These are phyloP conservation scores for Squalus acanthias DNA, from an alignment of 2,797 vertebrate genomes.

Conservation along the genomic window DNA sequence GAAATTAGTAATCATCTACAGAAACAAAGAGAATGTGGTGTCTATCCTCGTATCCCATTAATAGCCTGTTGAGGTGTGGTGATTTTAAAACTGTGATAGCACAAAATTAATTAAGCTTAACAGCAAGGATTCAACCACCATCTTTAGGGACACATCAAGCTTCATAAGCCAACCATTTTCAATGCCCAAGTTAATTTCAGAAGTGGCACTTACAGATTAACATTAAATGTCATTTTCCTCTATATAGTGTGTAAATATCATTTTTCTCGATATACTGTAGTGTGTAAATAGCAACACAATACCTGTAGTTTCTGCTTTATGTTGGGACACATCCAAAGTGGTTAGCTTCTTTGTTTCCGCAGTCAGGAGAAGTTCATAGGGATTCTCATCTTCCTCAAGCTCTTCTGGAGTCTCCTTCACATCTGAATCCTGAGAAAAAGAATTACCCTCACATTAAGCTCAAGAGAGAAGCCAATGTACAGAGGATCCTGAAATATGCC, in stretches of 20 bases:
- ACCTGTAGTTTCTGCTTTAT: slow-evolving; percentile 25
- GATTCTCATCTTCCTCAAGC: slow-evolving; percentile 75
- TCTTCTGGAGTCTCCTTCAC: slow-evolving; percentile 56
- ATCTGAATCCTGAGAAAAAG: slow-evolving; percentile 43
- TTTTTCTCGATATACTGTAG: background rate
- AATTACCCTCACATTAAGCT: slow-evolving; percentile 1
- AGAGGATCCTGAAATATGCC: background rate
- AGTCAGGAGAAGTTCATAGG: slow-evolving; percentile 81
- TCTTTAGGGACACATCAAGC: background rate
- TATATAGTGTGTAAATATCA: no score
- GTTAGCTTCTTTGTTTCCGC: slow-evolving; percentile 80
- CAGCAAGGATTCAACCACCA: background rate
- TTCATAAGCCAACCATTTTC: background rate
- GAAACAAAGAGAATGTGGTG: background rate
- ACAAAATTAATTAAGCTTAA: background rate
- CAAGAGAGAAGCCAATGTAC: background rate
- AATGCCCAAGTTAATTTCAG: background rate
- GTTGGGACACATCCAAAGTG: slow-evolving; percentile 46
- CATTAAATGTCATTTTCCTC: background rate
- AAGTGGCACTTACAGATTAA: background rate
- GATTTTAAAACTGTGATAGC: background rate
- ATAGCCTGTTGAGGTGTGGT: background rate
- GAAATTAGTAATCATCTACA: background rate
- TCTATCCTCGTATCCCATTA: background rate
- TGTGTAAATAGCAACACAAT: background rate